Base-by-base conservation (phyloP, 1,140 invertebrate species). In the Papilio glaucus region DNA sequence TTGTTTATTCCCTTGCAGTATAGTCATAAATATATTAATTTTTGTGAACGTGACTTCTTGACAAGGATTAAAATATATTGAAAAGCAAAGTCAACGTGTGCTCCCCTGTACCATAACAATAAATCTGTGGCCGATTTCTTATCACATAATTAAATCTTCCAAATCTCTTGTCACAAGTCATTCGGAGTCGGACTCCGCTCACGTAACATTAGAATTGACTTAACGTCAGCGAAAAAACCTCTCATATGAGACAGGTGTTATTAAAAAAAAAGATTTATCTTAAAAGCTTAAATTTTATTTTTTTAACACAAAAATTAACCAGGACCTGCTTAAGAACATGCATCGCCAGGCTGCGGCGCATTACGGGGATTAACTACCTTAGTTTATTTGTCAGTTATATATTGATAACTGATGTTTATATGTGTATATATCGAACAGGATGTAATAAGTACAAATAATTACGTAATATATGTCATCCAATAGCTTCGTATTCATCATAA, bases 381-480 rank as follows among this genome's bases (percentile, higher is more conserved):
- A 24, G 1, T 49, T 21, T 4, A 8, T 21, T 49, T 5, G 18
- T 24, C 24, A 24, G 39, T 41, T 13, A 3, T 33, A 33, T 6
- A 41, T 41, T 1, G 49, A 57, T 24, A 57, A 57, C 49, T 18
- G 49, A 57, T 24, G 21, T 57, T 18, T 24, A 57, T 57, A 4
- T 57, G 49, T 57, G 49, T 57, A 24, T 57, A 57, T 57, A 24
- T 57, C 49, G 24, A 57, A 57, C 8, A 57, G 18, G 21, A 57
- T 24, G 12, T 57, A 57, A 24, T 12, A 24, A 57, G 21, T 5
- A 21, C 24, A 57, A 57, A 57, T 21, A 57, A 4, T 57, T 57
- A 57, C 49, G 49, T 57, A 57, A 57, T 57, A 21, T 57, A 18
- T 57, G 21, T 57, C 45, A 57, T 57, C 49, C 49, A 57, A 26